Percentiles rank a stretch among this genome's conserved stretches.
phyloP scores from a whole-genome alignment of 1,140 invertebrate genomes.

The Calycopis cecrops region DNA sequence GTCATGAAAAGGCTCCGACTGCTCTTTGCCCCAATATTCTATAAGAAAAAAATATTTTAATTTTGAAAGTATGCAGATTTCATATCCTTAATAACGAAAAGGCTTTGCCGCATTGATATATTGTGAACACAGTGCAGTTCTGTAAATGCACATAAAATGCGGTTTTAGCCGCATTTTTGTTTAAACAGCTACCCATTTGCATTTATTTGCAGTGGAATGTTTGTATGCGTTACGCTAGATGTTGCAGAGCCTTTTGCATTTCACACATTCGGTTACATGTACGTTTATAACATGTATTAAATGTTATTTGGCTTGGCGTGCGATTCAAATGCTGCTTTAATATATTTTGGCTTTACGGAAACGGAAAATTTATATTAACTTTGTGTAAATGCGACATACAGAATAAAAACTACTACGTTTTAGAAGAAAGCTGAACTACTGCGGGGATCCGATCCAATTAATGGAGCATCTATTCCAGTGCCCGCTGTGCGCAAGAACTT shows the following conservation, averaged over 20 bases:
- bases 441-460: too few species aligned
- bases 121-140: conserved; percentile 26
- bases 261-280: conserved; percentile 34
- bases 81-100: conserved; percentile 27
- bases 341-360: conserved; percentile 4
- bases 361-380: conserved; percentile 5
- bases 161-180: conserved; percentile 49
- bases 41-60: too few species aligned
- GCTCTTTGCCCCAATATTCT: too few species aligned
- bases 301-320: conserved; percentile 31
- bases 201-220: conserved; percentile 36
- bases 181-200: conserved; percentile 47
- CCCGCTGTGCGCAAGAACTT: too few species aligned
- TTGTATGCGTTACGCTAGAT: conserved; percentile 33
- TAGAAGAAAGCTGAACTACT: too few species aligned
- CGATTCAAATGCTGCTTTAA: conserved; percentile 20
- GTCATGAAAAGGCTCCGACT: too few species aligned
- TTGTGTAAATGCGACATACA: too few species aligned
- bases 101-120: conserved; percentile 27
- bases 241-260: conserved; percentile 33
- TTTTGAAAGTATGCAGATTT: conserved; percentile 22
- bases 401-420: too few species aligned
- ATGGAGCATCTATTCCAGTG: too few species aligned
- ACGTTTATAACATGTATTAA: conserved; percentile 23
- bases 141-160: conserved; percentile 30